These are phyloP conservation scores for Australoheros scitulus DNA, from an alignment of 2,113 vertebrate species.

Conservation along the genomic window DNA sequence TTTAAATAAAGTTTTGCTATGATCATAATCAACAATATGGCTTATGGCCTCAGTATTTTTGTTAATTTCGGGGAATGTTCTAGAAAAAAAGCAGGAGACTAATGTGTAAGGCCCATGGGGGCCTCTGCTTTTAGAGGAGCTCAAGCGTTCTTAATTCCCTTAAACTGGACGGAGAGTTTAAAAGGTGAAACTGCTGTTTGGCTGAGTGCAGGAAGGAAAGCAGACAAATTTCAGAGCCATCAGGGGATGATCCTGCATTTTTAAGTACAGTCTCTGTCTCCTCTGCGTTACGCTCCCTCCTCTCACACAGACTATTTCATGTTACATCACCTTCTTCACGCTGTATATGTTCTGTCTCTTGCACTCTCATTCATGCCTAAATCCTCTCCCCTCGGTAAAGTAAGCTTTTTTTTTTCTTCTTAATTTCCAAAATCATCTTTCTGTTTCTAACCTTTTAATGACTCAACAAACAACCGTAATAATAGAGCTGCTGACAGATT, in stretches of 20 bases:
- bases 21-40: background rate
- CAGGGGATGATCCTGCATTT: slow-evolving; percentile 31
- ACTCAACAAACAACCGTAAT: background rate
- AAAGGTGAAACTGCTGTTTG: slow-evolving; percentile 49
- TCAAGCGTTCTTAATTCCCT: slow-evolving; percentile 50
- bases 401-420: background rate
- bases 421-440: background rate
- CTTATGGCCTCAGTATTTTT: background rate
- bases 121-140: slow-evolving; percentile 23
- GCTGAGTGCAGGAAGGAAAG: slow-evolving; percentile 25
- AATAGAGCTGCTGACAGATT: background rate
- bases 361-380: background rate
- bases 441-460: background rate
- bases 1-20: background rate
- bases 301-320: slow-evolving; percentile 17
- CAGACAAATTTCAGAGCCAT: slow-evolving; percentile 11
- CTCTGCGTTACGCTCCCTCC: slow-evolving; percentile 1
- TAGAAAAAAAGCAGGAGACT: background rate
- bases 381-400: background rate
- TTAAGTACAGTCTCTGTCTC: slow-evolving; percentile 27
- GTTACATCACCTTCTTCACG: slow-evolving; percentile 20
- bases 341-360: background rate
- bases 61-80: slow-evolving; percentile 21
- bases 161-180: slow-evolving; percentile 47
- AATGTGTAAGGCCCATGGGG: slow-evolving; percentile 17